Evolutionary conservation across 2,888 invertebrate genomes (phyloP).

Genomic region (Drosophila monieri): DNA sequence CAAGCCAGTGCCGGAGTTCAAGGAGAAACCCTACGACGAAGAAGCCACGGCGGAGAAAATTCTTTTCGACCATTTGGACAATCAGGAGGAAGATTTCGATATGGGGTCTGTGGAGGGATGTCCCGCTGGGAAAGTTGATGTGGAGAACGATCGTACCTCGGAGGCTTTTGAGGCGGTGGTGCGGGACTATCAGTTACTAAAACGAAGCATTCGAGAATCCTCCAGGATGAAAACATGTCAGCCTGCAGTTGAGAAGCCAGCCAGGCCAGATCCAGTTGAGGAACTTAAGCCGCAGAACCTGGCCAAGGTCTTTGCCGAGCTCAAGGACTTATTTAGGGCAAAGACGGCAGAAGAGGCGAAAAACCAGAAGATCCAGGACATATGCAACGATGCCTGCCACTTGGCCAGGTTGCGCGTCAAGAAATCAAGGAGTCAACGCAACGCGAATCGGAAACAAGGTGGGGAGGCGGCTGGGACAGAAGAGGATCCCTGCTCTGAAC

Average conservation of each 20-base stretch:
- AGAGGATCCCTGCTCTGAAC: slow-evolving; percentile 2
- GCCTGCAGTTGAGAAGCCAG: neutral
- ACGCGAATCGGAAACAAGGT: neutral
- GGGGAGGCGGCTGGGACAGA: neutral
- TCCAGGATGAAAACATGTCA: neutral
- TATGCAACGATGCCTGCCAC: slow-evolving; percentile 60
- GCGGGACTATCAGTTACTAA: slow-evolving; percentile 48
- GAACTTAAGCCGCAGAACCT: slow-evolving; percentile 54
- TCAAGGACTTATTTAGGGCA: slow-evolving; percentile 66
- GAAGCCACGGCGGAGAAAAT: slow-evolving; percentile 77
- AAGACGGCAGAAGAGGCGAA: slow-evolving; percentile 1
- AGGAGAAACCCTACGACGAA: slow-evolving; percentile 75
- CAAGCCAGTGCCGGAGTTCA: slow-evolving; percentile 71
- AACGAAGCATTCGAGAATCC: slow-evolving; percentile 47
- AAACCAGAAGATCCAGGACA: slow-evolving; percentile 37
- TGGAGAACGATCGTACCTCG: slow-evolving; percentile 30
- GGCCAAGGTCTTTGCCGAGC: slow-evolving; percentile 75
- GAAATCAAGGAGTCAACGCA: neutral
- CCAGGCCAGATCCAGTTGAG: neutral
- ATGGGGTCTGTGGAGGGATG: slow-evolving; percentile 10
- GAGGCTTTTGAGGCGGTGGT: slow-evolving; percentile 56
- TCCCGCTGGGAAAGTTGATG: neutral
- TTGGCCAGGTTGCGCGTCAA: slow-evolving; percentile 33
- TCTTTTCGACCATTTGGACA: slow-evolving; percentile 65
- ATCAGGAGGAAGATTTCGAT: slow-evolving; percentile 19